Evolutionary conservation across 2,797 vertebrate species (phyloP).

Genomic region (Megalops cyprinoides): DNA sequence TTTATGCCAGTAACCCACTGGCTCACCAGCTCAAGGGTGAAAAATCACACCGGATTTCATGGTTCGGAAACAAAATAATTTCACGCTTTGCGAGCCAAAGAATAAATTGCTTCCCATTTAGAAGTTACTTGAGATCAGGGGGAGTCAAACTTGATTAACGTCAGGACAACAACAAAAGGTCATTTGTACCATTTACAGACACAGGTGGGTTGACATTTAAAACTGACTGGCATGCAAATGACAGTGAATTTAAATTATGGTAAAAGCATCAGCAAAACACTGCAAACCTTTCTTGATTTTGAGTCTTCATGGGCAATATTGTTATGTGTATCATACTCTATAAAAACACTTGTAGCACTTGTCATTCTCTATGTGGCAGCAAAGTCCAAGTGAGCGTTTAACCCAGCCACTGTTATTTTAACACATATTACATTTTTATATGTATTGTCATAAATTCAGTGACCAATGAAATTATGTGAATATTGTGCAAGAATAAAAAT

Average conservation of each 20-base stretch:
- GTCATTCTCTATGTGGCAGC: no score
- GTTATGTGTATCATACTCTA: no score
- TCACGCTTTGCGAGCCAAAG: conserved; percentile 59
- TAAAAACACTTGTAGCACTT: no score
- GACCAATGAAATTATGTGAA: no score
- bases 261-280: neutral
- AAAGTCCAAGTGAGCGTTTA: no score
- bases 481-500: no score
- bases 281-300: neutral
- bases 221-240: neutral
- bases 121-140: conserved; percentile 52
- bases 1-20: conserved; percentile 57
- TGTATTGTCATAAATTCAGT: no score
- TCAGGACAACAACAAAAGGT: conserved; percentile 50
- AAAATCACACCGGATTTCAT: conserved; percentile 53
- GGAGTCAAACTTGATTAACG: conserved; percentile 54
- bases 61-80: conserved; percentile 60
- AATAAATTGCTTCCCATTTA: conserved; percentile 52
- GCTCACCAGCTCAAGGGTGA: conserved; percentile 45
- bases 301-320: no score
- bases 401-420: no score
- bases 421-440: no score
- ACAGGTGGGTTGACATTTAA: conserved; percentile 3
- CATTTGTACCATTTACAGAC: conserved; percentile 39
- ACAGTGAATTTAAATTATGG: neutral